Evolutionary conservation across 2,888 invertebrate species (phyloP), one percentile per base, ranked within the genome.

Genomic region (Chymomyza fuscimana): DNA sequence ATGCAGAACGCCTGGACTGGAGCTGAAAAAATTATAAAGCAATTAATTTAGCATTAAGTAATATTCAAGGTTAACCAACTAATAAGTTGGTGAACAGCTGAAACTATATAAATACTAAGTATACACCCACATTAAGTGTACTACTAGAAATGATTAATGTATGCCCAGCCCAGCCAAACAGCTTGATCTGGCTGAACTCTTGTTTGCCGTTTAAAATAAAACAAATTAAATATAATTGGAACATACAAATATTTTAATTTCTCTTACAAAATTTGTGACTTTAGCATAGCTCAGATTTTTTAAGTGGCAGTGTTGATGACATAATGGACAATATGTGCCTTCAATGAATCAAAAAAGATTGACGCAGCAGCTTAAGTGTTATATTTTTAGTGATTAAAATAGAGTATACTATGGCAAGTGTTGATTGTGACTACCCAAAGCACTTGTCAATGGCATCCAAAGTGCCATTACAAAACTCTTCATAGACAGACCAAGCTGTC

Each of bases 1-100:
- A 91, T 95, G 94, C 73, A 95, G 91, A 88, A 94, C 94, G 76
- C 95, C 93, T 19, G 95, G 95, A 89, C 94, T 95, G 67, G 95
- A 94, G 89, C 95, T 95, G 93, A 63, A 94, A 93, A 86, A 63
- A 66, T 62, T 65, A 56, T 66, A 70, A 51, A 66, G 61, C 60
- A 71, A 67, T 72, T 69, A 69, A 66, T 40, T 56, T 52, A 67
- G 40, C 40, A 46, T 46, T 46, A 46, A 46, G 40, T 46, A 12
- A 46, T 12, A 46, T 12, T 46, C 40, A 46, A 46, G 40, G 40
- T 46, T 12, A 7, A 46, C 40, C 12, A 46, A 46, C 12, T 46
- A 46, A 12, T 46, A 46, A 12, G 12, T 46, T 46, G 10, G 10
- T 46, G 4, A 46, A 46, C 40, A 46, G 40, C 40, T 46, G 40